These are phyloP conservation scores for Tipula vernalis DNA, from an alignment of 2,888 invertebrate genomes.

Conservation along the genomic window DNA sequence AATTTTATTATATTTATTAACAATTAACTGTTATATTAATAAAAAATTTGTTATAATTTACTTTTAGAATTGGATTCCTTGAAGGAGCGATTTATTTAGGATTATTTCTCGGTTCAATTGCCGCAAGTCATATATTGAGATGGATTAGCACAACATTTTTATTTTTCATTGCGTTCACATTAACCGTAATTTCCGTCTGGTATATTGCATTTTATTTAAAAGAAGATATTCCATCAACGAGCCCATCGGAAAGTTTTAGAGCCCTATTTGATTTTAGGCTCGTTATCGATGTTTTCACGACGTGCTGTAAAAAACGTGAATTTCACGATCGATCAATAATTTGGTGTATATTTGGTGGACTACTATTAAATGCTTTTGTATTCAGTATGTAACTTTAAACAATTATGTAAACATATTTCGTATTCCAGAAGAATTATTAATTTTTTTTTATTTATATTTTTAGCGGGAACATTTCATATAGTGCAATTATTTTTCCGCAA, in stretches of 20 bases:
- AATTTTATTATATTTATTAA: no score
- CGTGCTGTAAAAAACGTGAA: slow-evolving; percentile 9
- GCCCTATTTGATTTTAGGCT: not conserved
- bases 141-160: not conserved
- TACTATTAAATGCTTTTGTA: not conserved
- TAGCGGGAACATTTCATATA: not conserved
- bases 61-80: slow-evolving; percentile 41
- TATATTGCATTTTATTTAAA: not conserved
- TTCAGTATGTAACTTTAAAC: not conserved
- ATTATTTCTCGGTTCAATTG: slow-evolving; percentile 39
- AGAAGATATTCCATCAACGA: not conserved
- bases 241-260: not conserved
- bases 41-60: slow-evolving; percentile 9
- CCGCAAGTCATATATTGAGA: slow-evolving; percentile 40
- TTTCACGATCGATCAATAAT: not conserved
- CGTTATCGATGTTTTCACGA: slow-evolving; percentile 5
- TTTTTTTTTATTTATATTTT: not conserved
- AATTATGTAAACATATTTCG: not conserved
- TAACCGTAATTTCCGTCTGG: not conserved
- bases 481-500: slow-evolving; percentile 9
- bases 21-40: no score
- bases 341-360: not conserved
- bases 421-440: not conserved
- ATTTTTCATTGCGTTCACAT: slow-evolving; percentile 5
- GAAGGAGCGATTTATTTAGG: slow-evolving; percentile 43